These are phyloP conservation scores for Troides aeacus DNA, from an alignment of 2,888 invertebrate species.

Conservation along the genomic window DNA sequence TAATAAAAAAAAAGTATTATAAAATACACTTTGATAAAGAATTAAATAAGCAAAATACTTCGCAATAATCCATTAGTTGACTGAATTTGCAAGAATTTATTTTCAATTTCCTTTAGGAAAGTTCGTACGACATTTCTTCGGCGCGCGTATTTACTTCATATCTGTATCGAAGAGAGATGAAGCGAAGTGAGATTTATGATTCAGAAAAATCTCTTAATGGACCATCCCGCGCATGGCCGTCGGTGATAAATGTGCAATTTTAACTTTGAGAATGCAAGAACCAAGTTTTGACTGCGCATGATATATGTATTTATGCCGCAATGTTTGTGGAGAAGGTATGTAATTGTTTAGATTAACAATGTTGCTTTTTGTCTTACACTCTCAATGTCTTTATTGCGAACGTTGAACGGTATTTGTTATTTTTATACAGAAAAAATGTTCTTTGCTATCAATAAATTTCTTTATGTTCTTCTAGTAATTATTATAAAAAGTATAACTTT, in stretches of 20 bases:
- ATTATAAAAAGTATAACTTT: background rate
- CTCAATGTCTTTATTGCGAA: conserved; percentile 24
- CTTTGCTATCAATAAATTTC: background rate
- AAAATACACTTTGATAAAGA: background rate
- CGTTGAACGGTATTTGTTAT: background rate
- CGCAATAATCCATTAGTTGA: conserved; percentile 20
- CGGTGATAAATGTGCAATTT: conserved; percentile 79
- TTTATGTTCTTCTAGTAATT: background rate
- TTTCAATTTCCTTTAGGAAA: conserved; percentile 31
- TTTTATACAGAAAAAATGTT: conserved; percentile 10
- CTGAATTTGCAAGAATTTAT: conserved; percentile 34
- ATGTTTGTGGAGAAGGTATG: conserved; percentile 28
- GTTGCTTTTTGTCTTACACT: conserved; percentile 18
- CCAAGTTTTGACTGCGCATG: conserved; percentile 74
- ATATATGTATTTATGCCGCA: conserved; percentile 66
- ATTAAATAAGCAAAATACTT: background rate
- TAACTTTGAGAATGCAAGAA: conserved; percentile 75
- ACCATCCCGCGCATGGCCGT: conserved; percentile 70
- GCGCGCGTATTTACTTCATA: conserved; percentile 62
- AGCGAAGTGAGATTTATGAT: conserved; percentile 78
- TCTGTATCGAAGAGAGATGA: conserved; percentile 74
- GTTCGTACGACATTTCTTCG: conserved; percentile 36
- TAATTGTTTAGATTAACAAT: conserved; percentile 36
- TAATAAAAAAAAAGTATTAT: no score
- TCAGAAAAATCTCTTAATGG: conserved; percentile 79